Conservation (phyloP, 2,888 invertebrate genomes). For the Drosophila paranaensis region DNA sequence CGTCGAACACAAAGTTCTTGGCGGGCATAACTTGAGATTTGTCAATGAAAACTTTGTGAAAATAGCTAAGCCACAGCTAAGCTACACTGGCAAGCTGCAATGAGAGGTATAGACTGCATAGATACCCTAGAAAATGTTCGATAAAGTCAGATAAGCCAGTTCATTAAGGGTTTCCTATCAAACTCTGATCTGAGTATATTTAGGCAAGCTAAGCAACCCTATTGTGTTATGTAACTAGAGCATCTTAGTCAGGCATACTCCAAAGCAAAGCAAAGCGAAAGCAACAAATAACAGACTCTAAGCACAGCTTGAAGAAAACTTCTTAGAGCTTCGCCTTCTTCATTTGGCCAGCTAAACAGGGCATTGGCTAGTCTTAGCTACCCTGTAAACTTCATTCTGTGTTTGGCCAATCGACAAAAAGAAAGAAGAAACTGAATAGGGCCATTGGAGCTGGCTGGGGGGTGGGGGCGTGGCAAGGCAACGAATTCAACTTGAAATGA, state of each 20-base stretch:
- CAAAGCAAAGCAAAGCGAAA: not conserved
- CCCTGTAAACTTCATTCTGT: not conserved
- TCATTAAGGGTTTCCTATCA: no score
- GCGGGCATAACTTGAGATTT: no score
- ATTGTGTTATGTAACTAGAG: no score
- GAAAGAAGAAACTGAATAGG: not conserved
- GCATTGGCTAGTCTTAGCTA: not conserved
- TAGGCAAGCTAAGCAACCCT: not conserved
- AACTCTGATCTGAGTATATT: not conserved
- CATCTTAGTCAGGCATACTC: not conserved
- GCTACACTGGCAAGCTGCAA: not conserved
- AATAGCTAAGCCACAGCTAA: not conserved
- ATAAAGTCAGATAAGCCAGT: no score
- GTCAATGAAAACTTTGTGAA: not conserved
- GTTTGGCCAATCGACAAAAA: conserved; percentile 43
- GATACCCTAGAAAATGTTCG: not conserved
- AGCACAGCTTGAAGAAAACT: no score
- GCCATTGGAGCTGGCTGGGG: not conserved
- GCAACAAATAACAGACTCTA: no score
- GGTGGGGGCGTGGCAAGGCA: not conserved
- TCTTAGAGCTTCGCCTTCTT: not conserved
- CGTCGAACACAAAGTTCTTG: not conserved
- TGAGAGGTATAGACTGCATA: not conserved
- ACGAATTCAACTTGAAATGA: conserved; percentile 72
- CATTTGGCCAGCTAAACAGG: not conserved